phyloP scores from a whole-genome alignment of 2,888 invertebrate species.

The Homarus gammarus region DNA sequence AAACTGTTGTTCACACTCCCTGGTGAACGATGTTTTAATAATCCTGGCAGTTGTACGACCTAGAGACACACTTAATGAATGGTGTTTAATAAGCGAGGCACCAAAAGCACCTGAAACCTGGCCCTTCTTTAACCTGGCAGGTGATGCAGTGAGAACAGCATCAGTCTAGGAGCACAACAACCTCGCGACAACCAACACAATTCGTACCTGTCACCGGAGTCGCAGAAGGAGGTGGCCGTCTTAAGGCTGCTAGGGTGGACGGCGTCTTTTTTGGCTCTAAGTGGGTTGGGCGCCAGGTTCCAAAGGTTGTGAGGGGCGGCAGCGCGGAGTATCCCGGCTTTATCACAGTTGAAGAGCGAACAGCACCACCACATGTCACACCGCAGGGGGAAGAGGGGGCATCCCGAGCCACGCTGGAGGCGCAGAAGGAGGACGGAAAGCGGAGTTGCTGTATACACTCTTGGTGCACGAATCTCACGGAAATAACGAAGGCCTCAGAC shows the following conservation, averaged over 20 bases:
- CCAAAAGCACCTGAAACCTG: too few species aligned
- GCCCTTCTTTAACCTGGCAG: too few species aligned
- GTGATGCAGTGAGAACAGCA: neutral
- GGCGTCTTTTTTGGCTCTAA: conserved; percentile 51
- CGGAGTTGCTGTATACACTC: too few species aligned
- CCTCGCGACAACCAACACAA: neutral
- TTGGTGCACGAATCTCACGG: neutral
- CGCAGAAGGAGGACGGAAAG: conserved; percentile 25
- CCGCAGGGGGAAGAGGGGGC: conserved; percentile 5
- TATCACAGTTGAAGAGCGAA: conserved; percentile 61
- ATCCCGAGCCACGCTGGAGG: conserved; percentile 25
- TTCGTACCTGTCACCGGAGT: neutral
- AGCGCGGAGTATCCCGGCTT: conserved; percentile 54
- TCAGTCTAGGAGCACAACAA: neutral
- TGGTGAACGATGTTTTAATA: too few species aligned
- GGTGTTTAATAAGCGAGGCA: too few species aligned
- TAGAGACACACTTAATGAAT: too few species aligned
- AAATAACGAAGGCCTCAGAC: neutral
- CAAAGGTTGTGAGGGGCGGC: conserved; percentile 42
- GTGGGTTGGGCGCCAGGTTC: conserved; percentile 51
- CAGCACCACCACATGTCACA: conserved; percentile 68
- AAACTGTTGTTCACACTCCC: too few species aligned
- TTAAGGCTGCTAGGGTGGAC: conserved; percentile 48
- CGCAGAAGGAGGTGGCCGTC: conserved; percentile 39
- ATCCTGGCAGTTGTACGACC: too few species aligned